These are phyloP conservation scores for Dipodomys stephensi DNA, from an alignment of 2,113 vertebrate species.

Conservation along the genomic window DNA sequence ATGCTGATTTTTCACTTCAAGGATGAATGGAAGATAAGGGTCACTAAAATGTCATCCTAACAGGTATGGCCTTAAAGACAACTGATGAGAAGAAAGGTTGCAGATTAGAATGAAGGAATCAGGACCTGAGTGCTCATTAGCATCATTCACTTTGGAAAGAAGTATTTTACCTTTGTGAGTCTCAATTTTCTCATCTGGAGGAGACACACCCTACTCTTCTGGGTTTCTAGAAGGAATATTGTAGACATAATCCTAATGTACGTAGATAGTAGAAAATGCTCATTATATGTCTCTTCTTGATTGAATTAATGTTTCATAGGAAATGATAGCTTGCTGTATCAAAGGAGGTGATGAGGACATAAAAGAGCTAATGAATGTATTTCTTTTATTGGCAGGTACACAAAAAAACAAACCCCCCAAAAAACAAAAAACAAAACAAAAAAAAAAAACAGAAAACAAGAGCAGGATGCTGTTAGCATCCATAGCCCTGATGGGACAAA, in stretches of 20 bases:
- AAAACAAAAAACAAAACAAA: no score
- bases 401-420: no score
- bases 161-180: not conserved
- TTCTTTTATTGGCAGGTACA: not conserved
- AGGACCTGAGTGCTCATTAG: not conserved
- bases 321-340: not conserved
- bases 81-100: not conserved
- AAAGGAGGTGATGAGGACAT: not conserved
- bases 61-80: not conserved
- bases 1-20: not conserved
- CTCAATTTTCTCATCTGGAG: not conserved
- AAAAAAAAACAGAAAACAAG: no score
- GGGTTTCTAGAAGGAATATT: not conserved
- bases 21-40: not conserved
- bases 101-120: not conserved
- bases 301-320: not conserved
- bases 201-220: not conserved
- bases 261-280: not conserved
- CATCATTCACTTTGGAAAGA: not conserved
- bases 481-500: accelerated
- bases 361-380: not conserved
- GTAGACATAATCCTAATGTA: not conserved
- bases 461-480: not conserved
- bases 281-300: not conserved
- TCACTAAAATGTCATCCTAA: not conserved